Percentiles rank a stretch among this genome's conserved stretches.
phyloP scores from a whole-genome alignment of 1,140 invertebrate genomes.

The Sarcophaga peregrina region DNA sequence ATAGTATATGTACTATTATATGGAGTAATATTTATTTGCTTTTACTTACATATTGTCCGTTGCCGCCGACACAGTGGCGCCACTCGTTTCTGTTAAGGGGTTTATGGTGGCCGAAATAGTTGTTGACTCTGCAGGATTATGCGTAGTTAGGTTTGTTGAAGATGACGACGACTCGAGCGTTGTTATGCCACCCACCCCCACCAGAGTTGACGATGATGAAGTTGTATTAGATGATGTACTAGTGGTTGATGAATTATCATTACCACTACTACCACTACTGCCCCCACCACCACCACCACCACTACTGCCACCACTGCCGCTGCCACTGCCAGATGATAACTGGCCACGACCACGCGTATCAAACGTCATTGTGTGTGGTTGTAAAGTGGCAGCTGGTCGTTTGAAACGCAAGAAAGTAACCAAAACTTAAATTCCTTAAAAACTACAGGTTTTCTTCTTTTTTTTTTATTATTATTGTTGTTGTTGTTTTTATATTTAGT shows the following conservation, averaged over 20 bases:
- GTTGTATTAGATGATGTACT: conserved; percentile 42
- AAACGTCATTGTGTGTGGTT: conserved; percentile 57
- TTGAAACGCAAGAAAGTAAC: neutral
- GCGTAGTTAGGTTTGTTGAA: conserved; percentile 33
- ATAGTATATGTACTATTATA: neutral
- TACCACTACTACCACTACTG: conserved; percentile 34
- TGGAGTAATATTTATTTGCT: neutral
- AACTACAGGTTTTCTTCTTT: neutral
- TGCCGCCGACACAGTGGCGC: conserved; percentile 34
- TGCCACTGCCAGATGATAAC: conserved; percentile 46
- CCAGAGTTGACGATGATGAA: conserved; percentile 37
- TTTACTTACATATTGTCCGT: conserved; percentile 57
- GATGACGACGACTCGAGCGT: conserved; percentile 13
- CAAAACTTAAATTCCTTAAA: conserved; percentile 19
- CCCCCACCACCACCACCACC: conserved; percentile 43
- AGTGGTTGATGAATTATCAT: conserved; percentile 44
- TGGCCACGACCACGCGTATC: conserved; percentile 57
- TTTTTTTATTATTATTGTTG: no score
- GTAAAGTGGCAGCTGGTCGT: conserved; percentile 26
- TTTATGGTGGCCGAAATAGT: conserved; percentile 33
- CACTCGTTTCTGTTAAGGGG: conserved; percentile 24
- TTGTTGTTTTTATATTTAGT: neutral
- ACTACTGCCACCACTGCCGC: conserved; percentile 39
- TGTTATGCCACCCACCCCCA: conserved; percentile 14
- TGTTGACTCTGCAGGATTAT: conserved; percentile 42